These are phyloP conservation scores for Sebastiscus tertius DNA, from an alignment of 2,797 vertebrate species.

Conservation along the genomic window DNA sequence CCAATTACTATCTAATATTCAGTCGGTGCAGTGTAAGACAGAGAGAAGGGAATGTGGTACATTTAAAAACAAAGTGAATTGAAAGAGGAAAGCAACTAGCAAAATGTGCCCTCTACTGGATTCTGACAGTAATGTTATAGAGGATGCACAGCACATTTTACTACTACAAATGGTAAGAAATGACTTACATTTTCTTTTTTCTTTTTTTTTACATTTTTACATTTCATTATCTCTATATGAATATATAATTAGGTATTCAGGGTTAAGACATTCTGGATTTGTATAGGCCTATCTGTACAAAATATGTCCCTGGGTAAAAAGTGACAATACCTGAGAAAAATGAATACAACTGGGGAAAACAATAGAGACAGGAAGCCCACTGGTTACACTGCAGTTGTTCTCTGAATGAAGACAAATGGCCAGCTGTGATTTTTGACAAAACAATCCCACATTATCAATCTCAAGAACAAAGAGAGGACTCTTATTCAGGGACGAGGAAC, in stretches of 20 bases:
- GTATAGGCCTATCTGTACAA: not conserved
- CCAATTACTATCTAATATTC: not conserved
- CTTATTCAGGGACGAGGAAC: slow-evolving; percentile 9
- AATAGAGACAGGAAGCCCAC: slow-evolving; percentile 26
- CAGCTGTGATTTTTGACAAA: slow-evolving; percentile 35
- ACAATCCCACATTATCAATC: slow-evolving; percentile 36
- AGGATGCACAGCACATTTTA: not conserved
- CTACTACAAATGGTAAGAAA: not conserved
- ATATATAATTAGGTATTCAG: not conserved
- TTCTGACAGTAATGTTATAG: slow-evolving; percentile 44
- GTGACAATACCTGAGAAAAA: slow-evolving; percentile 21
- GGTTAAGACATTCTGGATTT: not conserved
- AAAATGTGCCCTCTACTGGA: slow-evolving; percentile 78
- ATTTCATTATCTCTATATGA: not conserved
- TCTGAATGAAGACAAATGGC: slow-evolving; percentile 66
- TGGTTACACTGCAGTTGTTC: slow-evolving; percentile 35
- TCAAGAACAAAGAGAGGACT: slow-evolving; percentile 33
- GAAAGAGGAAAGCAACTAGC: slow-evolving; percentile 21
- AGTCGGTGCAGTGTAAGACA: not conserved
- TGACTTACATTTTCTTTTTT: not conserved
- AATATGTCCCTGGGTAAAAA: not conserved
- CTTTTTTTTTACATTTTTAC: too few species aligned
- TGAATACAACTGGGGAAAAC: slow-evolving; percentile 25
- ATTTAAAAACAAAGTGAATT: slow-evolving; percentile 25
- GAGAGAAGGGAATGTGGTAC: not conserved